These are phyloP conservation scores for human (Homo sapiens) DNA, from an alignment of 2,113 vertebrate species.

Conservation along the genomic window GRCh38 chr2:167625501-167626000, in stretches of 20 bases:
- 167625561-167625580: conserved; percentile 21
- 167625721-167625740: conserved; percentile 52
- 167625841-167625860: background rate
- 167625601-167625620: background rate
- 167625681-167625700: conserved; percentile 43
- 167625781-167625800: conserved; percentile 14
- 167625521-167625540: conserved; percentile 13
- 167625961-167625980: no score
- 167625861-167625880: conserved; percentile 11
- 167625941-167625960: background rate
- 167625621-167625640: conserved; percentile 25
- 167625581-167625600: conserved; percentile 32
- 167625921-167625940: background rate
- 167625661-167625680: background rate
- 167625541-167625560: conserved; percentile 12
- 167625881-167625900: conserved; percentile 25
- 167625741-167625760: conserved; percentile 14
- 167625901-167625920: conserved; percentile 29
- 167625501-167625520: background rate
- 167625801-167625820: conserved; percentile 18
- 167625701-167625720: conserved; percentile 55
- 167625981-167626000: background rate
- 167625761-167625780: conserved; percentile 25
- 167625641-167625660: background rate
- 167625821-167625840: background rate